Percentiles rank a stretch among this genome's conserved stretches.
These are phyloP conservation scores for Hemibagrus wyckioides DNA, from an alignment of 2,113 vertebrate genomes.

Conservation along the genomic window DNA sequence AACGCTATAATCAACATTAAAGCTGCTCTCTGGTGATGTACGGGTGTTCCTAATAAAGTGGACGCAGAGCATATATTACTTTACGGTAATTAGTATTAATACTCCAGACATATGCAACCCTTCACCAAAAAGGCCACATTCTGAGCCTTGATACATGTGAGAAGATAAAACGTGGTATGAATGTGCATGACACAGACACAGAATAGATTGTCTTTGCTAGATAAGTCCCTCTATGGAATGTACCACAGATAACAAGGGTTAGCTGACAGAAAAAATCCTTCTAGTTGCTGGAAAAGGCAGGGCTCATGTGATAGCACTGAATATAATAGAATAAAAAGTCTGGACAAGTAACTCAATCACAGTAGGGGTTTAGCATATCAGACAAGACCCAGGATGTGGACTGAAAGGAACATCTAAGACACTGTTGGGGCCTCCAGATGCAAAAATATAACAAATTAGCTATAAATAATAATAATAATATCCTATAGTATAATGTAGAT, in stretches of 20 bases:
- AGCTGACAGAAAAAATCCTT: neutral
- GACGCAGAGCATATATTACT: neutral
- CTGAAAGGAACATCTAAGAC: neutral
- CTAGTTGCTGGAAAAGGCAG: neutral
- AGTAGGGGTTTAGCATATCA: neutral
- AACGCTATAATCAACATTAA: neutral
- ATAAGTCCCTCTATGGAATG: neutral
- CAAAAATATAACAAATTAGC: neutral
- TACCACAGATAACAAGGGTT: neutral
- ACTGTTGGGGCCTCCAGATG: neutral
- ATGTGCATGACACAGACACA: neutral
- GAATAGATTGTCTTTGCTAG: neutral
- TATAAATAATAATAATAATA: neutral
- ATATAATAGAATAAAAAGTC: slow-evolving; percentile 5
- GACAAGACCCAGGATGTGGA: neutral
- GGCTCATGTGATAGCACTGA: neutral
- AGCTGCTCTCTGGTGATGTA: too few relatives aligned
- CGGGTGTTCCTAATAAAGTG: neutral
- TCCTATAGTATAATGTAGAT: neutral
- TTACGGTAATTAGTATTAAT: neutral
- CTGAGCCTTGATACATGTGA: neutral
- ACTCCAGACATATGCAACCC: neutral
- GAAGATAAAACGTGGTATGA: neutral
- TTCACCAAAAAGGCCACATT: neutral
- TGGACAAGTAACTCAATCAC: slow-evolving; percentile 9